phyloP scores from a whole-genome alignment of 1,140 invertebrate species.

The Armadillidium nasatum region DNA sequence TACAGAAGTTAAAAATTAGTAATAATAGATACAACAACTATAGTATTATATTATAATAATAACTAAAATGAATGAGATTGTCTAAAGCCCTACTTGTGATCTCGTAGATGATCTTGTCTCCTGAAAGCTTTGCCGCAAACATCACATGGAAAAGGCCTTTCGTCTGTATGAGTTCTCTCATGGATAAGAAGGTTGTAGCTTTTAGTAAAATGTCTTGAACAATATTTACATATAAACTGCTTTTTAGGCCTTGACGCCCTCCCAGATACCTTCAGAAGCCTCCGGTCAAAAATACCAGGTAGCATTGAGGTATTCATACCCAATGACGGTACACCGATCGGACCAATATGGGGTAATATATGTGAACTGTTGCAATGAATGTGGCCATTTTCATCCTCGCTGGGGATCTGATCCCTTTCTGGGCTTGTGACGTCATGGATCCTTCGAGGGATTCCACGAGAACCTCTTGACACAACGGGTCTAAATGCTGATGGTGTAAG shows the following conservation, averaged over 20 bases:
- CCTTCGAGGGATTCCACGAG: not conserved
- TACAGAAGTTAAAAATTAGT: no score
- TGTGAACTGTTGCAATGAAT: not conserved
- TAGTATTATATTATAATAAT: not conserved
- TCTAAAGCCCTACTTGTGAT: constrained; percentile 73
- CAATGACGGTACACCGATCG: not conserved
- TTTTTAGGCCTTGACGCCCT: constrained; percentile 82
- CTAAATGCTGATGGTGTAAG: constrained; percentile 21
- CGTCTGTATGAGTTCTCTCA: constrained; percentile 66
- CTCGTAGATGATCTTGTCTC: constrained; percentile 89
- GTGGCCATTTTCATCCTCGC: not conserved
- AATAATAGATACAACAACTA: not conserved
- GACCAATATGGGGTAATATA: not conserved
- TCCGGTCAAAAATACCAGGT: constrained; percentile 40
- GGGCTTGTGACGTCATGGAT: constrained; percentile 12
- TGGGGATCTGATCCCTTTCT: constrained; percentile 8
- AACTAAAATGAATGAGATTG: not conserved
- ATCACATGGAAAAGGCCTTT: constrained; percentile 95
- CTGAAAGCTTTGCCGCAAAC: constrained; percentile 98
- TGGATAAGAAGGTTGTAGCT: constrained; percentile 89
- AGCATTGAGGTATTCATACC: constrained; percentile 17
- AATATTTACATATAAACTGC: constrained; percentile 45
- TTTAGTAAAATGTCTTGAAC: constrained; percentile 36
- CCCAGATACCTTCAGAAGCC: constrained; percentile 42
- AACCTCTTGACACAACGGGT: constrained; percentile 19